Evolutionary conservation across 2,113 vertebrate species (phyloP), one percentile per base, ranked within the genome.

Genomic region (Calyptommatus sinebrachiatus): DNA sequence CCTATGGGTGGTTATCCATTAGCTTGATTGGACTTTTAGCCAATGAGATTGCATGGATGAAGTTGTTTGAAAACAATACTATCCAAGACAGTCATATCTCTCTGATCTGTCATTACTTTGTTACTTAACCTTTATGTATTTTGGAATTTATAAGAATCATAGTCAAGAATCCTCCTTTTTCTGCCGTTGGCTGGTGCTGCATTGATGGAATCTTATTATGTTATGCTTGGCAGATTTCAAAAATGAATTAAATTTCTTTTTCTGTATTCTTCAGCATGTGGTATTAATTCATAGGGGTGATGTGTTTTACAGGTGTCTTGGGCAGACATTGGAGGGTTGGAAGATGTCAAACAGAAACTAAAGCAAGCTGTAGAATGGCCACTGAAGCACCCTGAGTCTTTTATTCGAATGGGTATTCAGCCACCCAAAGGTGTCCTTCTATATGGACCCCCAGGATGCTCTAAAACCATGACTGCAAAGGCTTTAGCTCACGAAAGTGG

Each of bases 391-490:
- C 98, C 98, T 0, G 97, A 98, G 41, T 95, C 96, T 82, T 99
- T 99, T 89, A 88, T 79, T 65, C 94, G 94, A 31, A 97, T 99
- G 97, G 98, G 97, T 3, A 96, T 99, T 89, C 94, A 95, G 85
- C 98, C 98, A 48, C 98, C 98, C 0, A 97, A 95, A 91, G 98
- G 98, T 16, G 94, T 99, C 45, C 95, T 99, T 35, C 95, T 99
- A 11, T 99, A 99, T 0, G 98, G 98, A 6, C 98, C 98, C 9
- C 98, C 98, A 0, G 98, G 98, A n/a, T 99, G 98, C 92, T 99
- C 97, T 46, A 99, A 99, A 92, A 99, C 98, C 76, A 97, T 99
- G 97, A 97, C 99, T 48, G 98, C 98, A 48, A 99, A 99, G 90
- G 98, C 98, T 29, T 89, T 99, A 87, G 98, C 98, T 75, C 97